Base-by-base conservation (phyloP, 2,113 vertebrate species). In the Clarias batrachus region DNA sequence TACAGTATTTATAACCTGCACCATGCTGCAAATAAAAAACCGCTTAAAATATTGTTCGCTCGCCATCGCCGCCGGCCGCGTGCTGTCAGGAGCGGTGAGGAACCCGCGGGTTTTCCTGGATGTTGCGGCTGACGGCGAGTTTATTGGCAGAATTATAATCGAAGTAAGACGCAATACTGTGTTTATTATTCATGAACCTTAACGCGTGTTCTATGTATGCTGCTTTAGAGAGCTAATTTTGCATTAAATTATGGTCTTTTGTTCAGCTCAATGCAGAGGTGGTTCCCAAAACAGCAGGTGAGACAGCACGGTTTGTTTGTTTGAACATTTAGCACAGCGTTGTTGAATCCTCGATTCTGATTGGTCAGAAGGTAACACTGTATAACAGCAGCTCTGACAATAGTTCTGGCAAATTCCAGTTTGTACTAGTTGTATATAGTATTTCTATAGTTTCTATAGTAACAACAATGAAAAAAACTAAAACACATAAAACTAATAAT, bases 251-350 rank as follows among this genome's bases (percentile, higher is more conserved):
- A 37, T 21, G 11, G 48, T 89, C 3, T 88, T 89, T 4, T 89
- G 90, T 90, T 59, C 92, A 99, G 97, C 91, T 99, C 81, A 96
- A 96, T 90, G 96, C 96, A 82, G 97, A 98, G 0, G 93, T 95
- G 0, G 97, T 99, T 73, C 98, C 97, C 66, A 99, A 97, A 92
- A 99, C 98, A 57, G 96, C 97, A 91, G 97, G 98, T 98, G 90
- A 91, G 90, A 76, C 17, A 33, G 57, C 3, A 3, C 12, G 21
- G 16, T 4, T 13, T 76, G 1, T 48, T 71, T 71, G 8, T 71
- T 71, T 19, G 12, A 73, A 41, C 19, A 30, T 54, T 17, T 54
- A 8, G 0, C 9, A 52, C 52, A 19, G 52, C n/a, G 6, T 13
- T 27, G 52, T 16, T 78, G 52, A 30, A 57, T 57, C 9, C 76